phyloP scores from a whole-genome alignment of 2,888 invertebrate genomes.

The Sphaerophoria taeniata region DNA sequence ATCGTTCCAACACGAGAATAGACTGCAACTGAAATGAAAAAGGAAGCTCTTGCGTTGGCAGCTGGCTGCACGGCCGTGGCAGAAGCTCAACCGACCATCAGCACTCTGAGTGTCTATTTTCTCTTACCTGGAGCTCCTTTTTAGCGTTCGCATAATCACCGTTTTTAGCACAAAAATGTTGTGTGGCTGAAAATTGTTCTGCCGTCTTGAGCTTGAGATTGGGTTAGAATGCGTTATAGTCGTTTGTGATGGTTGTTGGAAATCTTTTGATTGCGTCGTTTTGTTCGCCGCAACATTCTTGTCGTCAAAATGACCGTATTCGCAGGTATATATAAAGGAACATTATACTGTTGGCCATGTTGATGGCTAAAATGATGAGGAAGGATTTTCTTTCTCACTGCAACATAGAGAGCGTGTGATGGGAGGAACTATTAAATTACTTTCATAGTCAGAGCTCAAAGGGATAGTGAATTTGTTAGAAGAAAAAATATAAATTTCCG shows the following conservation, averaged over 20 bases:
- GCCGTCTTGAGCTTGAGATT: constrained; percentile 59
- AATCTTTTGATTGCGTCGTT: constrained; percentile 20
- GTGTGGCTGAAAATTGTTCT: constrained; percentile 63
- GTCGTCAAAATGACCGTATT: constrained; percentile 49
- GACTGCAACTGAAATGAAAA: constrained; percentile 41
- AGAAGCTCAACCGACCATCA: constrained; percentile 27
- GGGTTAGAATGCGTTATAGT: constrained; percentile 64
- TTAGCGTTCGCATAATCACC: constrained; percentile 28
- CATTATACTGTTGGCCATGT: constrained; percentile 20
- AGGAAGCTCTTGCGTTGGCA: constrained; percentile 13
- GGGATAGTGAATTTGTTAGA: constrained; percentile 21
- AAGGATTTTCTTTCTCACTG: constrained; percentile 1
- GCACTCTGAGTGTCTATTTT: constrained; percentile 2
- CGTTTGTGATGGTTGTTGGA: constrained; percentile 63
- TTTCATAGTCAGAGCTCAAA: constrained; percentile 52
- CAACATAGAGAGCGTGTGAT: constrained; percentile 11
- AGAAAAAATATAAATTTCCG: constrained; percentile 11
- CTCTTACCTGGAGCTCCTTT: constrained; percentile 16
- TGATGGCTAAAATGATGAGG: constrained; percentile 7
- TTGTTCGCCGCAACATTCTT: constrained; percentile 24
- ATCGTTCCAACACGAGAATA: constrained; percentile 58
- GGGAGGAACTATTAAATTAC: constrained; percentile 64
- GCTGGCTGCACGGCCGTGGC: not conserved
- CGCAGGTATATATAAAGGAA: constrained; percentile 53
- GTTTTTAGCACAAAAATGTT: constrained; percentile 54